These are phyloP conservation scores for Rhynchonema sp. DNA, from an alignment of 2,888 invertebrate genomes.

Conservation along the genomic window DNA sequence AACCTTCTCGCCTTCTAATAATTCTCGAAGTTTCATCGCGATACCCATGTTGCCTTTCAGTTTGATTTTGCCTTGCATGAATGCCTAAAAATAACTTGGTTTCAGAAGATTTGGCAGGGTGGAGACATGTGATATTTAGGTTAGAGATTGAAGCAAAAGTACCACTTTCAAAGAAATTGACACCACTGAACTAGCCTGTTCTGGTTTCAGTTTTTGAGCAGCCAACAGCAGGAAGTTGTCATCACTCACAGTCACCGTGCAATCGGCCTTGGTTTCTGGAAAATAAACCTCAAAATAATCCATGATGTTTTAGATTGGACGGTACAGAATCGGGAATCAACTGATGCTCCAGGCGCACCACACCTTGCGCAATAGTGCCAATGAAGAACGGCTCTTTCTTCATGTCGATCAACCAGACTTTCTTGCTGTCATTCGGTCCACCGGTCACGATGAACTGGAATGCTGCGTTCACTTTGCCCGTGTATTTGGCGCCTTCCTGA, in stretches of 20 bases:
- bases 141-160: no score
- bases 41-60: conserved; percentile 89
- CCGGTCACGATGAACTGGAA: conserved; percentile 74
- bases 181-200: no score
- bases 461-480: conserved; percentile 57
- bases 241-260: conserved; percentile 58
- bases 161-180: no score
- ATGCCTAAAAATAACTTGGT: conserved; percentile 33
- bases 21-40: conserved; percentile 73
- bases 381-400: conserved; percentile 38
- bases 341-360: no score
- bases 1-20: conserved; percentile 34
- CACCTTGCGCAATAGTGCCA: conserved; percentile 8
- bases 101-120: no score
- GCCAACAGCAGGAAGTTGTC: conserved; percentile 68
- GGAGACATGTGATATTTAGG: no score
- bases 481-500: conserved; percentile 55
- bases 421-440: conserved; percentile 55
- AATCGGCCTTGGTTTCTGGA: conserved; percentile 10
- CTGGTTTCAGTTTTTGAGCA: conserved; percentile 64
- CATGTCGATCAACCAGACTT: conserved; percentile 76
- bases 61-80: conserved; percentile 63
- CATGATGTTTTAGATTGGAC: no score
- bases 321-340: no score
- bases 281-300: not conserved